Conservation (phyloP, 2,888 invertebrate species). For the Micoletzkya japonica region DNA sequence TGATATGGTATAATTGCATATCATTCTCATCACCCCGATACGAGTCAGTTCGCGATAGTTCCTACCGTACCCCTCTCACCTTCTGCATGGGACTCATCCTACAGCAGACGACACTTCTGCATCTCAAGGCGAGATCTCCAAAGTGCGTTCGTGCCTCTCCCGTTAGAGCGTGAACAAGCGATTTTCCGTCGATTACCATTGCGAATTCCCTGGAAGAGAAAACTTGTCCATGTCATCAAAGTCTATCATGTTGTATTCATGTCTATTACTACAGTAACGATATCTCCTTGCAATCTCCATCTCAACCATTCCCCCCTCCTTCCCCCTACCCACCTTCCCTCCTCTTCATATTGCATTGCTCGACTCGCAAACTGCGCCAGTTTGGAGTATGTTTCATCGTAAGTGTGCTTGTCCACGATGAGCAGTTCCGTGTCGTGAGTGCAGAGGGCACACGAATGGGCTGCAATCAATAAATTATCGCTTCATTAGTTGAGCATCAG, state of each 20-base stretch:
- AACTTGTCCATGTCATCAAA: constrained; percentile 70
- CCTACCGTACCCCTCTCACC: constrained; percentile 49
- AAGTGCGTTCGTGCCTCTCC: constrained; percentile 80
- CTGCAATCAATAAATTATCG: constrained; percentile 27
- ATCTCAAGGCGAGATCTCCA: constrained; percentile 87
- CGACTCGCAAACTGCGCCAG: constrained; percentile 34
- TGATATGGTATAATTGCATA: constrained; percentile 2
- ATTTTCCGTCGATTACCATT: constrained; percentile 85
- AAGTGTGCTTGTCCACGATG: constrained; percentile 56
- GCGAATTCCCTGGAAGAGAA: constrained; percentile 76
- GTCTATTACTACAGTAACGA: constrained; percentile 80
- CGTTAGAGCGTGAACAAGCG: constrained; percentile 55
- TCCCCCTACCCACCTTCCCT: constrained; percentile 15
- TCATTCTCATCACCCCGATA: not conserved
- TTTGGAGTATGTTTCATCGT: constrained; percentile 54
- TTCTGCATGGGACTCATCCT: constrained; percentile 97
- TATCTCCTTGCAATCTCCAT: constrained; percentile 64
- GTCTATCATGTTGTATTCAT: constrained; percentile 82
- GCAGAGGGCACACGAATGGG: constrained; percentile 60
- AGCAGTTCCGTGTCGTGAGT: constrained; percentile 44
- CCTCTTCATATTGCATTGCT: constrained; percentile 11
- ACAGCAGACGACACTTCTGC: constrained; percentile 94
- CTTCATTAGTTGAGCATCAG: not conserved
- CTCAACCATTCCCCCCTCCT: not conserved
- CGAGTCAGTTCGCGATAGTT: not conserved